Evolutionary conservation across 2,888 invertebrate species (phyloP), one percentile per base, ranked within the genome.

Genomic region (Cyrtodaria siliqua): DNA sequence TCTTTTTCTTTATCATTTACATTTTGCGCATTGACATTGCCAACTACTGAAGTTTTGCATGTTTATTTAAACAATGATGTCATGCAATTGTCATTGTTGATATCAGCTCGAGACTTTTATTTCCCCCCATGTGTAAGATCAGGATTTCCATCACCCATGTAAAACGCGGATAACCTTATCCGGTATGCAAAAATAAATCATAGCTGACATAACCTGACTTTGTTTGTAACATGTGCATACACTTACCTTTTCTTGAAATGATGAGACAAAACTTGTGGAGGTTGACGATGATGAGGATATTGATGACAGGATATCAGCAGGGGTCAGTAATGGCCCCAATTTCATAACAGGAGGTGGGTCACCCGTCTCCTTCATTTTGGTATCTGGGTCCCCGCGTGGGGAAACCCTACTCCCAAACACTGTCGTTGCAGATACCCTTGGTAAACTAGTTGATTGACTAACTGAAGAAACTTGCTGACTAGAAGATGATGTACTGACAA

Each of bases 271-370:
- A 20, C 44, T 33, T 27, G 70, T 56, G 16, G 29, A 16, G 24
- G 38, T 47, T 16, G 66, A 27, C 4, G 56, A 29, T 12, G 56
- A 47, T 44, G 60, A 20, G 20, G 44, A 12, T 56, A 60, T 40
- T 44, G 68, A 61, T 42, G 75, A 71, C 18, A 79, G 42, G 12
- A 79, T 52, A 57, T 79, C 79, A n/a, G 68, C 79, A 1, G 80
- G 80, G 1, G 80, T 80, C 33, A 80, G 40, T 23, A 80, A 55
- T 26, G 76, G 42, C 1, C 63, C 57, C 1, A 63, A 55, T 38
- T 64, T 75, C 14, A 57, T 42, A 16, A 38, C 67, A 33, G 55
- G 20, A n/a, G n/a, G 33, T 4, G 60, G 49, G 9, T 60, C 62
- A 8, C 64, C 75, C 20, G 57, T 23, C 27, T 40, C 64, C 24